Evolutionary conservation across 2,888 invertebrate species (phyloP).

Genomic region (Sinotaia quadrata): DNA sequence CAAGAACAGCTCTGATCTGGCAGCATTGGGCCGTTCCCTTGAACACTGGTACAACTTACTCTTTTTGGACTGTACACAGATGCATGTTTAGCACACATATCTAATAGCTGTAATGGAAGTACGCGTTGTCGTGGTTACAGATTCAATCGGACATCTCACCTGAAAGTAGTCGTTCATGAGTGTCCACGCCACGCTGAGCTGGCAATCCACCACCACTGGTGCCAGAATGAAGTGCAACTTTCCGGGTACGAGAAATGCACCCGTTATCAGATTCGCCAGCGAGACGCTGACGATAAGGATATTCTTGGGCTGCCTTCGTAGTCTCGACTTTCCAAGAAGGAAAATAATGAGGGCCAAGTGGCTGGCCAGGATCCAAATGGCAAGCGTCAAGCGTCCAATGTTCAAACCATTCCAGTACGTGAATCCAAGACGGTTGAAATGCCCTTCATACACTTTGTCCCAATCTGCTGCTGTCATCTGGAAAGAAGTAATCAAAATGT

Average conservation of each 20-base stretch:
- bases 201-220: slow-evolving; percentile 23
- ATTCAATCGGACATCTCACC: background rate
- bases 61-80: no score
- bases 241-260: slow-evolving; percentile 38
- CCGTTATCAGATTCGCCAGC: slow-evolving; percentile 38
- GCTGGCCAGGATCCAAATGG: slow-evolving; percentile 36
- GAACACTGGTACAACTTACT: no score
- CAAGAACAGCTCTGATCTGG: no score
- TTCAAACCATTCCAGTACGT: slow-evolving; percentile 41
- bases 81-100: no score
- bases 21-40: no score
- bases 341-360: slow-evolving; percentile 38
- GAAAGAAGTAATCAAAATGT: no score
- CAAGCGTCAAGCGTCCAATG: slow-evolving; percentile 37
- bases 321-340: slow-evolving; percentile 31
- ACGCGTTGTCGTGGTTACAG: no score
- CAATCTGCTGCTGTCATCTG: slow-evolving; percentile 37
- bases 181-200: slow-evolving; percentile 33
- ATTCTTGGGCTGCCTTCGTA: slow-evolving; percentile 39
- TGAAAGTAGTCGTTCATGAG: slow-evolving; percentile 23
- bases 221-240: slow-evolving; percentile 40
- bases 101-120: no score
- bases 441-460: slow-evolving; percentile 36
- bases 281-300: slow-evolving; percentile 38
- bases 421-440: slow-evolving; percentile 27